A percentile compares a stretch with the other conserved stretches of the same genome.
phyloP scores from a whole-genome alignment of 2,113 vertebrate species.

The Ophiodon elongatus region DNA sequence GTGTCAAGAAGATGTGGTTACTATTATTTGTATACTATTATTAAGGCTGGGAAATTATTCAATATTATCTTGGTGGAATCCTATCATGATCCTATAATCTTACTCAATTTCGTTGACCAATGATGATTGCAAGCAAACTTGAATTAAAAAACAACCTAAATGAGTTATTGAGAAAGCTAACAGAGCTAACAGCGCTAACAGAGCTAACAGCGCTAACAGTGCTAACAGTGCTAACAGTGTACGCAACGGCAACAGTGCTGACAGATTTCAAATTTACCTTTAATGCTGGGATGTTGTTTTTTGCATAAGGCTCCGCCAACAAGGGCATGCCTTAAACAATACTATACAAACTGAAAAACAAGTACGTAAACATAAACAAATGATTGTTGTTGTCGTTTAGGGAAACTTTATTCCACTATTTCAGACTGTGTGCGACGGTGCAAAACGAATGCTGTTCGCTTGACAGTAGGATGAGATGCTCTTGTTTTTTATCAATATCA shows the following conservation, averaged over 20 bases:
- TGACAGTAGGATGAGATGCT: slow-evolving; percentile 1
- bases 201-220: no score
- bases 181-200: no score
- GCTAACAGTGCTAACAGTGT: no score
- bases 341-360: not conserved
- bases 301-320: not conserved
- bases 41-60: not conserved
- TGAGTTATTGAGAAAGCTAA: no score
- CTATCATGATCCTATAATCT: not conserved
- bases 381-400: not conserved
- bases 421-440: not conserved
- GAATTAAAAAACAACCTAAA: no score
- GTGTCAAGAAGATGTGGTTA: not conserved
- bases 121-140: no score
- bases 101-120: no score
- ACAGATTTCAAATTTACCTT: no score
- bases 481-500: slow-evolving; percentile 5
- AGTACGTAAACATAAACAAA: not conserved
- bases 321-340: not conserved
- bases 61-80: not conserved
- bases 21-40: not conserved
- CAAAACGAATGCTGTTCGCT: not conserved
- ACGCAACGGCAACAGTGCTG: no score
- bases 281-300: not conserved
- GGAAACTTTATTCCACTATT: not conserved